These are phyloP conservation scores for Latheticus oryzae DNA, from an alignment of 2,888 invertebrate species.

Conservation along the genomic window DNA sequence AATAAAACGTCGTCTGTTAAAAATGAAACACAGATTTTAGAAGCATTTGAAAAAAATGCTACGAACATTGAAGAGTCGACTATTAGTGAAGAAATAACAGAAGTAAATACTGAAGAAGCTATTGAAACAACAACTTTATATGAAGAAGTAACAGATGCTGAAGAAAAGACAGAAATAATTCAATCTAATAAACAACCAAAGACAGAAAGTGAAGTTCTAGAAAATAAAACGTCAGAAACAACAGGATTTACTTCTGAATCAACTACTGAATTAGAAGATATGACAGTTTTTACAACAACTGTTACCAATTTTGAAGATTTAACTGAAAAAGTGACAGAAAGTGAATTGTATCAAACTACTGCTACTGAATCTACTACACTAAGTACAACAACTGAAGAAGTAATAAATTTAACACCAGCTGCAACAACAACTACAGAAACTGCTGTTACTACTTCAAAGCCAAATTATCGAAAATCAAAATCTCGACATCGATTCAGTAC, in stretches of 20 bases:
- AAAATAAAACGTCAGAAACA: constrained; percentile 5
- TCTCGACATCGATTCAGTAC: constrained; percentile 55
- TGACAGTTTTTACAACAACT: neutral
- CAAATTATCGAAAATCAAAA: constrained; percentile 32
- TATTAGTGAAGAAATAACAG: constrained; percentile 1
- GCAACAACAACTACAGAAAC: constrained; percentile 32
- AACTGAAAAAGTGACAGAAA: neutral
- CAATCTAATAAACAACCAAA: constrained; percentile 13
- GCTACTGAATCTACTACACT: constrained; percentile 1
- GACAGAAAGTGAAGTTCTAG: constrained; percentile 16
- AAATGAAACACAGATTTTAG: constrained; percentile 4
- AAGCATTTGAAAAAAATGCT: neutral
- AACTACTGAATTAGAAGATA: neutral
- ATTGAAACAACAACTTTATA: neutral
- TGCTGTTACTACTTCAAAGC: constrained; percentile 3
- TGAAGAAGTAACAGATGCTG: neutral
- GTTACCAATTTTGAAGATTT: neutral
- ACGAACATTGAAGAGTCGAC: neutral
- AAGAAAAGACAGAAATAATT: neutral
- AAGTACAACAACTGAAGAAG: constrained; percentile 1
- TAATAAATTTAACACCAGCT: constrained; percentile 24
- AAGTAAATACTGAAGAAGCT: neutral
- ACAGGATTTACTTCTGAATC: constrained; percentile 2
- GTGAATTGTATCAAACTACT: constrained; percentile 3
- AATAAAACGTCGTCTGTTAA: neutral